A percentile compares a stretch with the other conserved stretches of the same genome.
Conservation (phyloP, 2,888 invertebrate genomes). For the Elysia crispata region DNA sequence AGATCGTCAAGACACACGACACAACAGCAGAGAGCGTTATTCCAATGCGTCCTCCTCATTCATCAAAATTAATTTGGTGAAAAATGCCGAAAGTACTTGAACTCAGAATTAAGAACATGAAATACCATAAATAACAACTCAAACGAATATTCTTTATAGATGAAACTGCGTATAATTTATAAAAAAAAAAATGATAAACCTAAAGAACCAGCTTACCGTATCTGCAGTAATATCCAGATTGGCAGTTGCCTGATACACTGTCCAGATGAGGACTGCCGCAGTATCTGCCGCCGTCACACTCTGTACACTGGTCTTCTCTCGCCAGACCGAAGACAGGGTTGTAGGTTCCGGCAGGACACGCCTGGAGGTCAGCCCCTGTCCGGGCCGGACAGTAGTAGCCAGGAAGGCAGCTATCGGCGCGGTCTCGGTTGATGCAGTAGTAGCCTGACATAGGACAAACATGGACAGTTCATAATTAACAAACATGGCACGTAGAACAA, state of each 20-base stretch:
- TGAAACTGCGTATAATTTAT: too few relatives aligned
- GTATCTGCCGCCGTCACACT: slow-evolving; percentile 74
- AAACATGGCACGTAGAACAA: not conserved
- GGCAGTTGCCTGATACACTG: slow-evolving; percentile 65
- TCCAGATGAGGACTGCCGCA: slow-evolving; percentile 66
- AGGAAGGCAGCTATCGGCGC: slow-evolving; percentile 70
- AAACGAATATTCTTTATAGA: too few relatives aligned
- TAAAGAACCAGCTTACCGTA: slow-evolving; percentile 55
- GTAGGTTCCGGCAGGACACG: slow-evolving; percentile 74
- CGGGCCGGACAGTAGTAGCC: slow-evolving; percentile 72
- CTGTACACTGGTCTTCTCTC: slow-evolving; percentile 68
- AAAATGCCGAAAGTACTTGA: too few relatives aligned
- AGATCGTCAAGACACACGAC: too few relatives aligned
- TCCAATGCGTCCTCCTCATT: too few relatives aligned
- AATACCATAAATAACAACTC: too few relatives aligned
- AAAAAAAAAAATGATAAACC: not conserved
- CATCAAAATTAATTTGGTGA: too few relatives aligned
- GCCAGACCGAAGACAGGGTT: slow-evolving; percentile 66
- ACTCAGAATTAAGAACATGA: too few relatives aligned
- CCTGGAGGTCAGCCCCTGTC: slow-evolving; percentile 72
- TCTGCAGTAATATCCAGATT: slow-evolving; percentile 73
- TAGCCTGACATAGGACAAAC: slow-evolving; percentile 43
- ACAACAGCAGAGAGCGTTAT: too few relatives aligned
- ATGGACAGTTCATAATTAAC: not conserved
- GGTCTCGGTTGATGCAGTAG: slow-evolving; percentile 70